Conservation (phyloP, 2,888 invertebrate species). For the Phania funesta region DNA sequence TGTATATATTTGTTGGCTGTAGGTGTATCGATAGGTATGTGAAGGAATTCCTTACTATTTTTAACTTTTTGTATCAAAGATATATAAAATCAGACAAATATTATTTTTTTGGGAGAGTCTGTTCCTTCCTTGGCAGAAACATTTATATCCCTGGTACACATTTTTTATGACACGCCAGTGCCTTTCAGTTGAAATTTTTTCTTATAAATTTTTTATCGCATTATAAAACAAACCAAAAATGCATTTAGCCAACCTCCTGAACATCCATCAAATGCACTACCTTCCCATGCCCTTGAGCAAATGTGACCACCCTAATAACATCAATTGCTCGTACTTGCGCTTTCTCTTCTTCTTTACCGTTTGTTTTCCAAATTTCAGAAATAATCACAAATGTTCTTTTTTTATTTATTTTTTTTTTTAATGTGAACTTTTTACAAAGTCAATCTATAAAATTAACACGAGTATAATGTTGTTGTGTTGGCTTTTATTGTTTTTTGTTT, state of each 20-base stretch:
- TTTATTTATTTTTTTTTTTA: not conserved
- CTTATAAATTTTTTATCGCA: not conserved
- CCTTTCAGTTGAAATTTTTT: not conserved
- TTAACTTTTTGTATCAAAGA: too few relatives aligned
- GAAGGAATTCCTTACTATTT: too few relatives aligned
- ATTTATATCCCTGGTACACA: too few relatives aligned
- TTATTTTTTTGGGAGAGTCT: too few relatives aligned
- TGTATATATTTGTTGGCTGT: too few relatives aligned
- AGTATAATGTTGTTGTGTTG: conserved; percentile 26
- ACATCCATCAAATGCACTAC: not conserved
- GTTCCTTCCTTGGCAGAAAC: too few relatives aligned
- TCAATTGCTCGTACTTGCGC: not conserved
- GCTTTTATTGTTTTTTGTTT: conserved; percentile 25
- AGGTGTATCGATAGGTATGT: too few relatives aligned
- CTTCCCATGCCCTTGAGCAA: not conserved
- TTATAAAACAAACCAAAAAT: not conserved
- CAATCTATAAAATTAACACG: conserved; percentile 65
- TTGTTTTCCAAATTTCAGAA: conserved; percentile 37
- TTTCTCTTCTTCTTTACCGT: not conserved
- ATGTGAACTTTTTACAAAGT: conserved; percentile 52
- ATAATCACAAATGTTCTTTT: conserved; percentile 54
- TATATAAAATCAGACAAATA: too few relatives aligned
- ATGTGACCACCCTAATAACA: conserved; percentile 29
- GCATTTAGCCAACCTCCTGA: not conserved
- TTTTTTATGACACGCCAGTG: too few relatives aligned